Base-by-base conservation (phyloP, 92 coral and sea anemone genomes). In the Siderastrea radians region DNA sequence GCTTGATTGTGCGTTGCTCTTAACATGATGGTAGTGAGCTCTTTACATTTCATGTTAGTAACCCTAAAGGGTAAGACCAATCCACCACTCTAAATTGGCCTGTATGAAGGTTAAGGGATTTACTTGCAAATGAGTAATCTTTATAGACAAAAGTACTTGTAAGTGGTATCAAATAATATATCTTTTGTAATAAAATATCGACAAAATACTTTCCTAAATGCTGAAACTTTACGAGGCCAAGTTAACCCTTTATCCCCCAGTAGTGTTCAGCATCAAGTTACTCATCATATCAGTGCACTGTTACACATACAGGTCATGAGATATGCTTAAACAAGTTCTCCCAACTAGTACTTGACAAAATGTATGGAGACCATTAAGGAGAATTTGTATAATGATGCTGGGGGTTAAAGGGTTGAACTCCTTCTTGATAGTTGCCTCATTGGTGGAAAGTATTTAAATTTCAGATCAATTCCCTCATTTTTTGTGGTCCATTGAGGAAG, bases 181-280 rank as follows among this genome's bases (percentile, higher is more conserved):
- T 82, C 63, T 81, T 82, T 71, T 82, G 47, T 43, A 59, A 57
- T 70, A 82, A 46, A 82, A 70, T 80, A 26, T 71, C 57, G 48
- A 10, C 19, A 2, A 26, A 70, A 47, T 71, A 57, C 78, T 57
- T 71, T 71, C 75, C 50, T 48, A 14, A 6, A 52, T 52, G 77
- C 63, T 15, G 55, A 46, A 69, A 58, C 55, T 3, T 68, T 46
- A 44, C 51, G 43, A 43, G 7, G 1, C 44, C 12, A 43, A 50
- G n/a, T 57, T n/a, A 48, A 66, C 8, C 48, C 46, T 26, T 26
- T 26, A 26, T 26, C 38, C 38, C 38, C 38, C 38, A 26, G 38
- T 26, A 26, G 38, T 26, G 38, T 26, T 26, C 38, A 26, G 38
- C 38, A 26, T 26, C 38, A 26, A 0, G 38, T 26, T 26, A 26